A percentile compares a stretch with the other conserved stretches of the same genome.
These are phyloP conservation scores for Cordilura impudica DNA, from an alignment of 2,888 invertebrate species.

Conservation along the genomic window DNA sequence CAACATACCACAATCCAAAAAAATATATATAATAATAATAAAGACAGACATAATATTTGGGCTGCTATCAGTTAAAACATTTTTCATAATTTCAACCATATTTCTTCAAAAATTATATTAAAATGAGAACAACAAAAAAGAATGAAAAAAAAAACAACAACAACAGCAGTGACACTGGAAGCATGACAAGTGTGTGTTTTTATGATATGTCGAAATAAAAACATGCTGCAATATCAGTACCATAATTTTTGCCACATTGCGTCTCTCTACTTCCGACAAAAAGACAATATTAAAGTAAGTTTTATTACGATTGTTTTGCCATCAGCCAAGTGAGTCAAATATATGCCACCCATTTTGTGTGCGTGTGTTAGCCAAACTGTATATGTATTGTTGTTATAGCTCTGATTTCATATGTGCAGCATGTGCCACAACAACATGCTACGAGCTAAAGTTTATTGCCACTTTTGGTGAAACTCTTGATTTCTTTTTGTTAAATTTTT, in stretches of 20 bases:
- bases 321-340: conserved; percentile 52
- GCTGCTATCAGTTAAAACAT: conserved; percentile 58
- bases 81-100: conserved; percentile 58
- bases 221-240: conserved; percentile 56
- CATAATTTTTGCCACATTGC: conserved; percentile 58
- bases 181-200: conserved; percentile 43
- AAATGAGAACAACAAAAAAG: background rate
- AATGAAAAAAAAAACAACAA: conserved; percentile 5
- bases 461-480: conserved; percentile 59
- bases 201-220: conserved; percentile 57
- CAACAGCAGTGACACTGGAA: conserved; percentile 5
- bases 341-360: background rate
- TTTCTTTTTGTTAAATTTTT: conserved; percentile 43
- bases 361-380: background rate
- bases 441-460: conserved; percentile 56
- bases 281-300: background rate
- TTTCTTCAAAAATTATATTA: conserved; percentile 31
- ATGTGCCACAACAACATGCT: conserved; percentile 59
- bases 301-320: conserved; percentile 6
- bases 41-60: conserved; percentile 30
- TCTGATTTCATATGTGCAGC: conserved; percentile 37
- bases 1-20: conserved; percentile 19
- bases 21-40: background rate
- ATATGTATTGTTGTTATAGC: background rate
- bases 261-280: conserved; percentile 20